Evolutionary conservation across 2,113 vertebrate species (phyloP), one percentile per base, ranked within the genome.

Genomic region (Phylloscopus whistleri): DNA sequence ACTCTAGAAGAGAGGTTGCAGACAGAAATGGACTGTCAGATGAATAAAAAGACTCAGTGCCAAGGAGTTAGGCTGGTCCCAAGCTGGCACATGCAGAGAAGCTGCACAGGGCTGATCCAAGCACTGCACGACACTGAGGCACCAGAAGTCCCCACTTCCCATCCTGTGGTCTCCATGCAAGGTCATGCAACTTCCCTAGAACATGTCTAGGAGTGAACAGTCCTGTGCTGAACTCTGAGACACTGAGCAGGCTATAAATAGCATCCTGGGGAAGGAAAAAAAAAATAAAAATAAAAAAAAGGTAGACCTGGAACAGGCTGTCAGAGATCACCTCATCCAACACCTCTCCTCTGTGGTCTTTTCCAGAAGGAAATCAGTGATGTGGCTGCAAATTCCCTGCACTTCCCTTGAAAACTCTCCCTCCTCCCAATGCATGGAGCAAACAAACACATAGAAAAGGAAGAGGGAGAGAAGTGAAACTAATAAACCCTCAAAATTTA

Each of bases 101-200:
- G 37, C 41, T 41, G 41, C 39, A 41, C 39, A 77, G 41, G 23
- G 43, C 24, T 52, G 41, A 6, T 7, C 48, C 67, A 39, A 48
- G 66, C 46, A 15, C 52, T 6, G 4, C 58, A 8, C 7, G 48
- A 77, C 69, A 56, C 53, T 0, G 59, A 85, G 75, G 81, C 1
- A 6, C 51, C 91, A 84, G 10, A 52, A 74, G 22, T 68, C 58
- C 43, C 56, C 66, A 82, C 66, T 84, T 95, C 91, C 14, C 37
- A 1, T 41, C 70, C 4, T 66, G 62, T 51, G 69, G 76, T 60
- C 41, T 64, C 30, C 39, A 28, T 4, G 69, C 37, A 21, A 75
- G 66, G 87, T 84, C 87, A 62, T 12, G 9, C 44, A 91, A n/a
- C 77, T 92, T 89, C 70, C 44, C 81, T 41, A 87, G 37, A 94